These are phyloP conservation scores for Hydrolagus affinis DNA, from an alignment of 2,113 vertebrate species.

Conservation along the genomic window DNA sequence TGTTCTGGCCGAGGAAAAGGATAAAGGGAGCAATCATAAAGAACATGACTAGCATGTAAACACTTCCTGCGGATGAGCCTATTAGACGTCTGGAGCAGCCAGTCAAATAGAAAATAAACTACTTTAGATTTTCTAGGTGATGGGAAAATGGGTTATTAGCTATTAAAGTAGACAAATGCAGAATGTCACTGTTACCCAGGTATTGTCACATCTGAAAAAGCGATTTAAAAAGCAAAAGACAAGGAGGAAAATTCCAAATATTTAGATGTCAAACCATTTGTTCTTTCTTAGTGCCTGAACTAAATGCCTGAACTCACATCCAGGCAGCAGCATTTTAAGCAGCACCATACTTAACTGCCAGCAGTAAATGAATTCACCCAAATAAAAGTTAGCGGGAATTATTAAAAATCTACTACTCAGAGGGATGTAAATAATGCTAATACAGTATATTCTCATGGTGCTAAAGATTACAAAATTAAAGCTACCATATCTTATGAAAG, in stretches of 20 bases:
- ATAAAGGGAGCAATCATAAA: conserved; percentile 31
- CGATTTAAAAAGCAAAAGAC: background rate
- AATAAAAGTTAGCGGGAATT: background rate
- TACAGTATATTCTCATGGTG: background rate
- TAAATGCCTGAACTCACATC: background rate
- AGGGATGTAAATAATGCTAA: background rate
- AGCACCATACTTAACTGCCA: background rate
- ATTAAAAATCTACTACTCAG: background rate
- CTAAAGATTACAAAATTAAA: background rate
- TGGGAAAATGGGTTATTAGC: conserved; percentile 1
- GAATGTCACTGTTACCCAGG: background rate
- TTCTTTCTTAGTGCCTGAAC: background rate
- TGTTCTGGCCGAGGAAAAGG: conserved; percentile 20
- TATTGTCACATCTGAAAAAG: background rate
- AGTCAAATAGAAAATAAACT: background rate
- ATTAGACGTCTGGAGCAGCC: background rate
- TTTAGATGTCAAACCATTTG: background rate
- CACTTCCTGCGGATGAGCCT: conserved; percentile 3
- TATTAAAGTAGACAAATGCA: background rate
- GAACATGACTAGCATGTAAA: conserved; percentile 25
- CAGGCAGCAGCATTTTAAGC: background rate
- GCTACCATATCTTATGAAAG: background rate
- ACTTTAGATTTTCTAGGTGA: background rate
- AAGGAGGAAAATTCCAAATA: background rate
- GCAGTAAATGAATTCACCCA: background rate